A percentile compares a stretch with the other conserved stretches of the same genome.
These are phyloP conservation scores for Ancistrus triradiatus DNA, from an alignment of 2,113 vertebrate genomes.

Conservation along the genomic window DNA sequence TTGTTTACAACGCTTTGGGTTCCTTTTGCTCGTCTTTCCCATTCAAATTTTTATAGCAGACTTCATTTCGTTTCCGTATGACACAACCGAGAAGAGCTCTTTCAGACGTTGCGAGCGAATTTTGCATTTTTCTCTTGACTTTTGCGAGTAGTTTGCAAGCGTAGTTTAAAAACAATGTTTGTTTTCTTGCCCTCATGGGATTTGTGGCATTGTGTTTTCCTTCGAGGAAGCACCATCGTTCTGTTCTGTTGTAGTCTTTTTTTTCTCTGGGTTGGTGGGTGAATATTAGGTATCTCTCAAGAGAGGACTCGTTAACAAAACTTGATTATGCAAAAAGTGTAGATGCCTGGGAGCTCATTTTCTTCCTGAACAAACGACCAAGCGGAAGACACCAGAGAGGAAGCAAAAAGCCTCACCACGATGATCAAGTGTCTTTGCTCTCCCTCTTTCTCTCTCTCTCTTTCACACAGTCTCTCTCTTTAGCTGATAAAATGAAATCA, in stretches of 20 bases:
- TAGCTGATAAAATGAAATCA: slow-evolving; percentile 9
- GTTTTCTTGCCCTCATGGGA: slow-evolving; percentile 68
- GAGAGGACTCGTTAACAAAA: slow-evolving; percentile 51
- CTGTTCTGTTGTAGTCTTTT: slow-evolving; percentile 7
- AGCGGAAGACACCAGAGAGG: slow-evolving; percentile 39
- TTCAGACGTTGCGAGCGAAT: slow-evolving; percentile 71
- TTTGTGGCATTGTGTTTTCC: slow-evolving; percentile 71
- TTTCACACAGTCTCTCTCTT: neutral
- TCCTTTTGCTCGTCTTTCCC: slow-evolving; percentile 79
- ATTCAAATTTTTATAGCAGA: slow-evolving; percentile 76
- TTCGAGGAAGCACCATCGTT: slow-evolving; percentile 64
- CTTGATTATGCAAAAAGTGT: slow-evolving; percentile 70
- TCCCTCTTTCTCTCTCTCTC: slow-evolving; percentile 30
- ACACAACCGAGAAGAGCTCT: slow-evolving; percentile 70
- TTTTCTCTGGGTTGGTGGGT: slow-evolving; percentile 59
- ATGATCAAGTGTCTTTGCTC: slow-evolving; percentile 34
- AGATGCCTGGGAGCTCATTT: slow-evolving; percentile 48
- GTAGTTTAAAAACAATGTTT: slow-evolving; percentile 70
- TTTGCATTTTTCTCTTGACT: slow-evolving; percentile 63
- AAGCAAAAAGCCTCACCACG: slow-evolving; percentile 64
- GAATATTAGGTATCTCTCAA: slow-evolving; percentile 48
- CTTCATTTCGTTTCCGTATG: slow-evolving; percentile 62
- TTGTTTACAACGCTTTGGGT: slow-evolving; percentile 58
- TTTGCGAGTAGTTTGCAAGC: slow-evolving; percentile 69
- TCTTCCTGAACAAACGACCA: slow-evolving; percentile 35